Base-by-base conservation (phyloP, 2,113 vertebrate species). In the Ammodytes marinus region DNA sequence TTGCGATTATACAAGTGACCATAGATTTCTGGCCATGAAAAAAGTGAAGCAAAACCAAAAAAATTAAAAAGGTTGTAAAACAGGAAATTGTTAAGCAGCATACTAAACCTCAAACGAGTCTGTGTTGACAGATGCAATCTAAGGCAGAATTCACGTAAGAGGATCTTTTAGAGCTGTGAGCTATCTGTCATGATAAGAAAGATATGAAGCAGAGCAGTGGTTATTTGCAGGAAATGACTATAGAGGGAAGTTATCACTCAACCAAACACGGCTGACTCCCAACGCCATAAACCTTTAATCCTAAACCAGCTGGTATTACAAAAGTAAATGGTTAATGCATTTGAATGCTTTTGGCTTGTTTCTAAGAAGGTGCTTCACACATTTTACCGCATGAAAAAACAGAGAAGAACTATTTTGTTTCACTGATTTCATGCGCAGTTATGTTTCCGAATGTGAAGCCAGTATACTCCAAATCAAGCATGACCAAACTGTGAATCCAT, bases 401-500 rank as follows among this genome's bases (percentile, higher is more conserved):
- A 69, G 17, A 45, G 5, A 53, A 55, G 4, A 54, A 19, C 47
- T 15, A 46, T 50, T 53, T 45, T 1, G 8, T 78, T 71, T 54
- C 0, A 4, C 60, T 57, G 12, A 84, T 77, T 83, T 74, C 60
- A 64, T 63, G 19, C 12, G 17, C 8, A 55, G 52, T 70, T 68
- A 37, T 78, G 57, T 55, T 79, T 73, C 57, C 45, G 9, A 81
- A 78, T 86, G 39, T 64, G n/a, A 78, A 74, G 79, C 7, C 45
- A 71, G 10, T 40, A 39, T 77, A 65, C 11, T 50, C 43, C 13
- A 72, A 54, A 82, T 88, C 75, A 61, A 6, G 66, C 37, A 58
- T 43, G 45, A 70, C 8, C 10, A 81, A 71, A 14, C 40, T 77
- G 19, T 15, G 59, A 79, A 55, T 84, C 74, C 91, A 90, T 92